A percentile compares a stretch with the other conserved stretches of the same genome.
Evolutionary conservation across 1,140 invertebrate genomes (phyloP).

Genomic region (Trissolcus basalis): DNA sequence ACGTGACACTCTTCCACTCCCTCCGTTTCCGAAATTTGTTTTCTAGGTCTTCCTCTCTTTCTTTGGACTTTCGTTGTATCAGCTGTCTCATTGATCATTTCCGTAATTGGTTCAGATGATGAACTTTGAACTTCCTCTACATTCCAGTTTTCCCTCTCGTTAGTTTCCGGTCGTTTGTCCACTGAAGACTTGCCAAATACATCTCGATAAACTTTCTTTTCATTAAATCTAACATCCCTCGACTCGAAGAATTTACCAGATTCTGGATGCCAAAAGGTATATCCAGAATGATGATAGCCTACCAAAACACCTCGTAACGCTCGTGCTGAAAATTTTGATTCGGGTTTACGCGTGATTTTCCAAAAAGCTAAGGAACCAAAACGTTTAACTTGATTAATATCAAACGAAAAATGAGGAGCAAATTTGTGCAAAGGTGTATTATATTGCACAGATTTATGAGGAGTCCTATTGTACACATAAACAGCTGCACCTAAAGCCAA

Average conservation of each 20-base stretch:
- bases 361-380: conserved; percentile 27
- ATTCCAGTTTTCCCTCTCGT: neutral
- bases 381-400: conserved; percentile 13
- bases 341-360: conserved; percentile 8
- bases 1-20: neutral
- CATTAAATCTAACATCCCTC: conserved; percentile 37
- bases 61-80: neutral
- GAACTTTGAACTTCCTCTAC: neutral
- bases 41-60: conserved; percentile 33
- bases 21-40: conserved; percentile 5
- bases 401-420: conserved; percentile 2
- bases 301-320: neutral
- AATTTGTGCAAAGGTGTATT: conserved; percentile 50
- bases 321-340: conserved; percentile 1
- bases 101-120: neutral
- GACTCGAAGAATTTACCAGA: conserved; percentile 29
- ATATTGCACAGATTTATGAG: conserved; percentile 24
- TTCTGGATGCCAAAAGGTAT: conserved; percentile 29
- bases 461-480: conserved; percentile 57
- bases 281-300: conserved; percentile 12
- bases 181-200: conserved; percentile 4
- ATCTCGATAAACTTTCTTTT: neutral
- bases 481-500: conserved; percentile 57
- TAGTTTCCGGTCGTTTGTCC: neutral
- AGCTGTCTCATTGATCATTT: neutral